A percentile compares a stretch with the other conserved stretches of the same genome.
Conservation (phyloP, 2,113 vertebrate genomes). For the Mixornis gularis region DNA sequence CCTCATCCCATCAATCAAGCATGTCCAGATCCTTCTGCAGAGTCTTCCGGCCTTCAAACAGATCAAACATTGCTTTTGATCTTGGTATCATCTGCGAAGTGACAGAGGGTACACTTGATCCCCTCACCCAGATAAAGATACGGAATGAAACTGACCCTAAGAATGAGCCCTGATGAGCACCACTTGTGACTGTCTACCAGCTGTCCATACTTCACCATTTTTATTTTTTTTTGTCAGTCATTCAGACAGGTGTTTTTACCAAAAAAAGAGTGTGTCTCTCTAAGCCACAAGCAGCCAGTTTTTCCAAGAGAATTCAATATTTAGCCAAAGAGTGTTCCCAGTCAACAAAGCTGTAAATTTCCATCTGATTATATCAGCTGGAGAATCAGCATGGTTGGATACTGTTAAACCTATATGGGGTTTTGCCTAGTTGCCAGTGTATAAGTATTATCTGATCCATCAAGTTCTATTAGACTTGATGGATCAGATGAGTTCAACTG, state of each 20-base stretch:
- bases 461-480: neutral
- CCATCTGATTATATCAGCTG: neutral
- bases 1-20: neutral
- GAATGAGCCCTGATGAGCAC: neutral
- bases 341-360: neutral
- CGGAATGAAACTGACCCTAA: neutral
- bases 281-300: neutral
- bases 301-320: neutral
- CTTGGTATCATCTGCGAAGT: neutral
- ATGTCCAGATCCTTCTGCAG: neutral
- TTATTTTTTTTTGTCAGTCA: neutral
- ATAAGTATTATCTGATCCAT: too few relatives aligned
- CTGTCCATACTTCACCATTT: neutral
- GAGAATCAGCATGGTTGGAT: neutral
- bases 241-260: neutral
- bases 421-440: neutral
- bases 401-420: neutral
- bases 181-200: neutral
- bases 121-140: neutral
- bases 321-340: neutral
- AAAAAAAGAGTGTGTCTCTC: neutral
- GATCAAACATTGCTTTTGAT: neutral
- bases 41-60: neutral
- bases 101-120: neutral
- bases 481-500: neutral